Evolutionary conservation across 1,140 invertebrate species (phyloP).

Genomic region (Hylaeus anthracinus): DNA sequence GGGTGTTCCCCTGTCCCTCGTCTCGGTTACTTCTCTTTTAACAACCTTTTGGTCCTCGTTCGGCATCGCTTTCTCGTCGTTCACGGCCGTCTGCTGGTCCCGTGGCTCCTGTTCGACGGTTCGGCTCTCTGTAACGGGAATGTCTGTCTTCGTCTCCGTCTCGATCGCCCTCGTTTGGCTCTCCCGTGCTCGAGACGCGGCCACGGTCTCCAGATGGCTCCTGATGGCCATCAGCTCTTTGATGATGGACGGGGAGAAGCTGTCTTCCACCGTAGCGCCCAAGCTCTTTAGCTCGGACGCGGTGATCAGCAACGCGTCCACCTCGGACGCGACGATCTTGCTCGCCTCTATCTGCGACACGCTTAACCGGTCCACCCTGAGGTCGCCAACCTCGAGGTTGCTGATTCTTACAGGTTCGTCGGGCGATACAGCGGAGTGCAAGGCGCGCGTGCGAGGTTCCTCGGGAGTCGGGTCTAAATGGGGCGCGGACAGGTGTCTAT

Average conservation of each 20-base stretch:
- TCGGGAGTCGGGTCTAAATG: conserved; percentile 5
- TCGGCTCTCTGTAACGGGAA: conserved; percentile 32
- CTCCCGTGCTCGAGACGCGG: conserved; percentile 23
- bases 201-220: conserved; percentile 72
- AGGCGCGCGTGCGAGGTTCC: conserved; percentile 13
- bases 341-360: conserved; percentile 89
- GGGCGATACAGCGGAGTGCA: conserved; percentile 64
- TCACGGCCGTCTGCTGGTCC: neutral
- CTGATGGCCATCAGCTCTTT: conserved; percentile 76
- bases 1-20: conserved; percentile 22
- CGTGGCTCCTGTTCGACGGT: neutral
- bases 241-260: conserved; percentile 72
- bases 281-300: conserved; percentile 83
- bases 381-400: conserved; percentile 86
- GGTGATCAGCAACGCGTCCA: conserved; percentile 87
- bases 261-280: conserved; percentile 50
- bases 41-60: conserved; percentile 57
- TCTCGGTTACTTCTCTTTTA: conserved; percentile 49
- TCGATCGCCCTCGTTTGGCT: neutral
- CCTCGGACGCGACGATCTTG: conserved; percentile 89
- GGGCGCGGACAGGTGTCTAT: conserved; percentile 48
- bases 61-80: conserved; percentile 21
- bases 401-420: conserved; percentile 79
- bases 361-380: conserved; percentile 88
- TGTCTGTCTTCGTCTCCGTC: conserved; percentile 29